Evolutionary conservation across 2,113 vertebrate genomes (phyloP).

Genomic region (Nesoenas mayeri): DNA sequence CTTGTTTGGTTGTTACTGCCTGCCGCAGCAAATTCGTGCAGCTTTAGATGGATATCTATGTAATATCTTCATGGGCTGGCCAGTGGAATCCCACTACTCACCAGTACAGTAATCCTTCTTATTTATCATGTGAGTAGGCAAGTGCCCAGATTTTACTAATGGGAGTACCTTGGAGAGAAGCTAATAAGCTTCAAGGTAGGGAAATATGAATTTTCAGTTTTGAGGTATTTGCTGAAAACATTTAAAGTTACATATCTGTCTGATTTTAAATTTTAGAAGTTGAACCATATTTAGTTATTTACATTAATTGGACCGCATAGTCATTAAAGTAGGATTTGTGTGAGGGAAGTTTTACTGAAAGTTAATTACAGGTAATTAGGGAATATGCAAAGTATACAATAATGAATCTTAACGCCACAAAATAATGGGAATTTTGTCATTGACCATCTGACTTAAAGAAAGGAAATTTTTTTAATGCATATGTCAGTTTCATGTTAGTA

Average conservation of each 20-base stretch:
- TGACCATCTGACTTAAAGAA: neutral
- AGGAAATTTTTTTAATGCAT: neutral
- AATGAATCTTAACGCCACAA: neutral
- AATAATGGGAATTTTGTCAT: neutral
- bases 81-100: neutral
- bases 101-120: neutral
- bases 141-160: neutral
- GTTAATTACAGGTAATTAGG: neutral
- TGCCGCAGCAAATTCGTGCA: neutral
- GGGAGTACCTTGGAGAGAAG: neutral
- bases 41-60: slow-evolving; percentile 22
- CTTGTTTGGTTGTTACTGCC: neutral
- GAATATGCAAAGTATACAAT: neutral
- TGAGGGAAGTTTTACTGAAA: neutral
- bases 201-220: neutral
- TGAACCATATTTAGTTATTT: neutral
- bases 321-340: neutral
- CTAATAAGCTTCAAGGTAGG: neutral
- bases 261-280: neutral
- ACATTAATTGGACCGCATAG: neutral
- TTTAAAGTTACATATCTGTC: neutral
- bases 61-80: neutral
- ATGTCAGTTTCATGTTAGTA: neutral
- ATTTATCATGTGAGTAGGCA: neutral
- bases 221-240: neutral